A percentile compares a stretch with the other conserved stretches of the same genome.
phyloP scores from a whole-genome alignment of 1,140 invertebrate species.

The Drosophila bipectinata region DNA sequence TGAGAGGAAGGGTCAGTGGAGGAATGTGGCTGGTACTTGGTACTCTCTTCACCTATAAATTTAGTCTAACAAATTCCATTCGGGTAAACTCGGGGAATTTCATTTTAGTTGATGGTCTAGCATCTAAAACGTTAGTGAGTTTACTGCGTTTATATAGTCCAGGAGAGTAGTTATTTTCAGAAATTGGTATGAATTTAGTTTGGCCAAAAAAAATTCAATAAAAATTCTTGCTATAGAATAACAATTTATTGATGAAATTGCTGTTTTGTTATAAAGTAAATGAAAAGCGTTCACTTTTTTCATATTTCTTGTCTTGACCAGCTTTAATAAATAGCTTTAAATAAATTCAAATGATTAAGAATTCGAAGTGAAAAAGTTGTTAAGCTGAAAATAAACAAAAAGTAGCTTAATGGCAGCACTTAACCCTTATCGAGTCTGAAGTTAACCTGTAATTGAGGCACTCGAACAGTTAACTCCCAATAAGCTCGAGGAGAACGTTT shows the following conservation, averaged over 20 bases:
- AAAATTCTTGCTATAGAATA: not conserved
- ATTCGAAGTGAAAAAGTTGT: conserved; percentile 4
- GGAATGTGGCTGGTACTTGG: not conserved
- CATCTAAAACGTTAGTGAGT: not conserved
- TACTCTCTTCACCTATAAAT: conserved; percentile 12
- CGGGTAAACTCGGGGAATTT: conserved; percentile 2
- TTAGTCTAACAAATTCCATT: conserved; percentile 24
- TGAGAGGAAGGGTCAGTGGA: not conserved
- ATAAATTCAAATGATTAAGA: not conserved
- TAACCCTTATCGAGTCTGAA: conserved; percentile 39
- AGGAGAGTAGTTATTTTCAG: not conserved
- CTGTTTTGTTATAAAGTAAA: too few species aligned
- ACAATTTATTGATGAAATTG: too few species aligned
- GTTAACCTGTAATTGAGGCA: conserved; percentile 51
- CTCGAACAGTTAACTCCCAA: conserved; percentile 47
- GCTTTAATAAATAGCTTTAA: too few species aligned
- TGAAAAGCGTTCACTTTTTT: too few species aligned
- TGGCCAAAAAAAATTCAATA: not conserved
- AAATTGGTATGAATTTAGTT: not conserved
- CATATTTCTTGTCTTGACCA: too few species aligned
- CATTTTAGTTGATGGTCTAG: conserved; percentile 1
- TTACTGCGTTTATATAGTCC: not conserved
- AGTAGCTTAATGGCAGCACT: conserved; percentile 19
- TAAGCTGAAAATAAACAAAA: conserved; percentile 26
- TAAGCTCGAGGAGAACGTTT: conserved; percentile 32